These are phyloP conservation scores for Dromococcyx pavoninus DNA, from an alignment of 2,797 vertebrate species.

Conservation along the genomic window DNA sequence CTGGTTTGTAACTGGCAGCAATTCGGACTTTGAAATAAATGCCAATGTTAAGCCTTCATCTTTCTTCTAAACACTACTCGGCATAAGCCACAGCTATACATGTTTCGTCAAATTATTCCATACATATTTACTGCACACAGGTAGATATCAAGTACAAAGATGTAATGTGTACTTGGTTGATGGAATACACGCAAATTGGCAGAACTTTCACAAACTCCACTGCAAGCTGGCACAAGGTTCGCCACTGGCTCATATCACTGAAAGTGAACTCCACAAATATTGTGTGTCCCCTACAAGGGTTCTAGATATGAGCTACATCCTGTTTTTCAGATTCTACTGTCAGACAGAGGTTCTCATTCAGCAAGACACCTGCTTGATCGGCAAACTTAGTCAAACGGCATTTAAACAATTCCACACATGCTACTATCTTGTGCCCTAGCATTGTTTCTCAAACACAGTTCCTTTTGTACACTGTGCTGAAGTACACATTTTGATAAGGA, in stretches of 20 bases:
- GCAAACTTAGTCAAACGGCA: not conserved
- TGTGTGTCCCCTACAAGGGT: not conserved
- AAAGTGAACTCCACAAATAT: not conserved
- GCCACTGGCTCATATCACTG: not conserved
- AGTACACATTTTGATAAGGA: not conserved
- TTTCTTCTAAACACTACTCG: not conserved
- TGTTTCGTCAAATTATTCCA: not conserved
- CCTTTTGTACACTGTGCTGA: not conserved
- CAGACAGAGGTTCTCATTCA: not conserved
- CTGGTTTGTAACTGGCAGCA: slow-evolving; percentile 7
- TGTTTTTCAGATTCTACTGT: not conserved
- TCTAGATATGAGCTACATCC: not conserved
- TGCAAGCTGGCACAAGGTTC: not conserved
- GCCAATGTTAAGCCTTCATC: not conserved
- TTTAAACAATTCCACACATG: not conserved
- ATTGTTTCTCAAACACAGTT: not conserved
- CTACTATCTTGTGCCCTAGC: not conserved
- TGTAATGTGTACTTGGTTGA: not conserved
- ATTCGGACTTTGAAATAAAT: not conserved
- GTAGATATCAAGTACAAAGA: not conserved
- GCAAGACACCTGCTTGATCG: not conserved
- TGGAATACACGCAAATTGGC: not conserved
- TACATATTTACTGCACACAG: not conserved
- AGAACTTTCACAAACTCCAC: not conserved
- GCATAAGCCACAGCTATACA: not conserved